These are phyloP conservation scores for Euthynnus affinis DNA, from an alignment of 2,797 vertebrate genomes.

Conservation along the genomic window DNA sequence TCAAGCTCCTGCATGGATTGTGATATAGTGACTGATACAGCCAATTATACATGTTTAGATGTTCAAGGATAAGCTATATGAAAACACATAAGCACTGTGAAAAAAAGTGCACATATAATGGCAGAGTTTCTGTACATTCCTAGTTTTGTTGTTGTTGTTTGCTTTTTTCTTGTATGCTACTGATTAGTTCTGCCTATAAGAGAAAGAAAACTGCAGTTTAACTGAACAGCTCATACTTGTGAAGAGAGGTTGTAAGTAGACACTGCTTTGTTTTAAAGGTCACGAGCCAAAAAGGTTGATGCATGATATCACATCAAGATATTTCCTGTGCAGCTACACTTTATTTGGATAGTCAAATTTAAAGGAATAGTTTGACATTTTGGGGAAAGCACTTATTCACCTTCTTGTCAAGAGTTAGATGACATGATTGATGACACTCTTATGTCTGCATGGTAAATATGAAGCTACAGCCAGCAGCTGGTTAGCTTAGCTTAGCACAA, in stretches of 20 bases:
- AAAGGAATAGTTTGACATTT: not conserved
- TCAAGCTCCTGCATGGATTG: constrained; percentile 37
- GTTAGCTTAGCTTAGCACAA: too few species aligned
- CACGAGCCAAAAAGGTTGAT: not conserved
- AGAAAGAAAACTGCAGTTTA: constrained; percentile 11
- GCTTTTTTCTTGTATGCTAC: constrained; percentile 19
- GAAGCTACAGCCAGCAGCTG: too few species aligned
- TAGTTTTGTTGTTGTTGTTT: too few species aligned
- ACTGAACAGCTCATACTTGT: not conserved
- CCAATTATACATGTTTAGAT: not conserved
- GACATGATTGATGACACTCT: too few species aligned
- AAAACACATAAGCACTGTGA: not conserved
- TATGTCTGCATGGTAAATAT: too few species aligned
- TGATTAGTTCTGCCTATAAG: constrained; percentile 23
- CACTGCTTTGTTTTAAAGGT: constrained; percentile 13
- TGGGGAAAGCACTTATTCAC: too few species aligned
- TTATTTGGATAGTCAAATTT: not conserved
- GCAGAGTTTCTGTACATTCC: not conserved
- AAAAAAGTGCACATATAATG: not conserved
- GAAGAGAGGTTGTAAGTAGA: not conserved
- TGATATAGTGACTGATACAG: not conserved
- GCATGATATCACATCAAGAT: not conserved
- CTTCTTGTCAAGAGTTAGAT: not conserved
- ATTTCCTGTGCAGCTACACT: constrained; percentile 2
- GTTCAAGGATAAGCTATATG: constrained; percentile 2